Conservation (phyloP, 1,140 invertebrate species). For the Drosophila subpulchrella region DNA sequence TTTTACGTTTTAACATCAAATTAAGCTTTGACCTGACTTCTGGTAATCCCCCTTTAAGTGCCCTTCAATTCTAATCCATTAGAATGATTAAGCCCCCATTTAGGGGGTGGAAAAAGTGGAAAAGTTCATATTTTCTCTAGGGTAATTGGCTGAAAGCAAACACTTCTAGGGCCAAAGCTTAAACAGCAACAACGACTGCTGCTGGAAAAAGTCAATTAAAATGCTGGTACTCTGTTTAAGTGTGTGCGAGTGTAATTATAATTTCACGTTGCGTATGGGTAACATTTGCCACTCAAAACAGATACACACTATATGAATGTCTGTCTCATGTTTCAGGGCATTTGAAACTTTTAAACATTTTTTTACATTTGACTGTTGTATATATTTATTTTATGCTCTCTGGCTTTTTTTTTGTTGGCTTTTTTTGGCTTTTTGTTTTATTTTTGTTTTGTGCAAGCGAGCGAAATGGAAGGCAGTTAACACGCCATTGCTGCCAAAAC, state of each 20-base stretch:
- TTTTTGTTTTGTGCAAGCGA: conserved; percentile 72
- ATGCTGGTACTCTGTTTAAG: conserved; percentile 33
- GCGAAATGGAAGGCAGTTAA: conserved; percentile 79
- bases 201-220: conserved; percentile 60
- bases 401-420: too few relatives aligned
- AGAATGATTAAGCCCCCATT: conserved; percentile 17
- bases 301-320: conserved; percentile 11
- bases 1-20: not conserved
- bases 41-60: not conserved
- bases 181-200: conserved; percentile 20
- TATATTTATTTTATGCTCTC: conserved; percentile 62
- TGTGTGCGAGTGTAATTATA: conserved; percentile 53
- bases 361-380: conserved; percentile 42
- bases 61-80: conserved; percentile 6
- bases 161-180: conserved; percentile 13
- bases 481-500: conserved; percentile 74
- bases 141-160: conserved; percentile 37
- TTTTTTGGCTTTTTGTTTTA: conserved; percentile 47
- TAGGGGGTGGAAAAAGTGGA: not conserved
- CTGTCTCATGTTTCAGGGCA: conserved; percentile 29
- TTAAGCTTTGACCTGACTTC: not conserved
- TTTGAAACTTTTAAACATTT: conserved; percentile 50
- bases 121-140: conserved; percentile 22
- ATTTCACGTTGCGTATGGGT: conserved; percentile 60
- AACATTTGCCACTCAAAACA: conserved; percentile 42